Conservation (phyloP, 2,888 invertebrate species). For the Papilio elwesi region DNA sequence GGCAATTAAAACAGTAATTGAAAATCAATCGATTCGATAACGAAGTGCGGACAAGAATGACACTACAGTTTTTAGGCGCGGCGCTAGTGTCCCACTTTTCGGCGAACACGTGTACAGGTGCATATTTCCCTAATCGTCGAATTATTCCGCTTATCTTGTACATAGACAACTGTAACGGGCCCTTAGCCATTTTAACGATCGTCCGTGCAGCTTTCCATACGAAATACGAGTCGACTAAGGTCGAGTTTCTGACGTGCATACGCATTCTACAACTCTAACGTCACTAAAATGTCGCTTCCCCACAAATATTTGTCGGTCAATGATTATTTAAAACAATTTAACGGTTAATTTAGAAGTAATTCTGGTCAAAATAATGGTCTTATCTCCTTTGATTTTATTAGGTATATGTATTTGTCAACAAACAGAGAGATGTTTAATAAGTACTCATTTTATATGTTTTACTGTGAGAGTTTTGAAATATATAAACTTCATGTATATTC, state of each 20-base stretch:
- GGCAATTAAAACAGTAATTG: conserved; percentile 13
- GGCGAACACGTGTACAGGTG: conserved; percentile 36
- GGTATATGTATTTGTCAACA: conserved; percentile 5
- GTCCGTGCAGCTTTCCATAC: conserved; percentile 58
- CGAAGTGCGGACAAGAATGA: conserved; percentile 19
- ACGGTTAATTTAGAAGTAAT: conserved; percentile 40
- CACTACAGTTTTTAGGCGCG: conserved; percentile 20
- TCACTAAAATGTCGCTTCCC: conserved; percentile 55
- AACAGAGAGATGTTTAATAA: not conserved
- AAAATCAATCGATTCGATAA: conserved; percentile 10
- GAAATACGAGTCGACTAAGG: conserved; percentile 49
- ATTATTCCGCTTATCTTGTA: conserved; percentile 40
- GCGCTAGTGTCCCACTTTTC: conserved; percentile 31
- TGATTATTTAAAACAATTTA: conserved; percentile 42
- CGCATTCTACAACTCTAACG: conserved; percentile 56
- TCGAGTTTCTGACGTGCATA: conserved; percentile 49
- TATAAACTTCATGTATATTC: conserved; percentile 27
- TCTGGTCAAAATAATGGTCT: not conserved
- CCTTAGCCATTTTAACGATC: conserved; percentile 53
- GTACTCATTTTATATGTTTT: not conserved
- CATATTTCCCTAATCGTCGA: conserved; percentile 46
- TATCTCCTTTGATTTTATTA: conserved; percentile 17
- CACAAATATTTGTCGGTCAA: conserved; percentile 37
- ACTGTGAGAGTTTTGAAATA: conserved; percentile 1
- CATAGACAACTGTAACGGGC: conserved; percentile 41